Base-by-base conservation (phyloP, 2,888 invertebrate species). In the Drosophila monieri region DNA sequence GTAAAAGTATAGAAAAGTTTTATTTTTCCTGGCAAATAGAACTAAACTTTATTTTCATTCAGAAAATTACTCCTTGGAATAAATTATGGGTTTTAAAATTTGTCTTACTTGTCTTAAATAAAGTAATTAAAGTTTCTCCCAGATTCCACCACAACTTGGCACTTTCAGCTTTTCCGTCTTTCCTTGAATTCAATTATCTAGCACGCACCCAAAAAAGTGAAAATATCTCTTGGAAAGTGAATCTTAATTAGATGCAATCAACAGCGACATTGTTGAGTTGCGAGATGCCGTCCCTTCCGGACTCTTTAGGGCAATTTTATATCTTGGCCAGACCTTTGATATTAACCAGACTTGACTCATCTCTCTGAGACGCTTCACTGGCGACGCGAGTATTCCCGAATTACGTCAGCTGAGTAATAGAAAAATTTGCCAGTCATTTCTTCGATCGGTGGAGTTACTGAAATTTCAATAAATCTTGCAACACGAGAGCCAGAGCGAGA, bases 211-310 rank as follows among this genome's bases (percentile, higher is more conserved):
- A 37, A 54, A 54, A 68, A 69, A 69, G 68, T 70, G 71, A 71
- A 69, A 48, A 65, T 52, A 15, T 64, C 67, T 66, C 27, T 56
- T 41, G 51, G 74, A 68, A 86, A 83, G 75, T 77, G 84, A 80
- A 80, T 73, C 74, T 84, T 88, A 85, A 85, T 85, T 88, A 77
- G 83, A 88, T 87, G 76, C 76, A 85, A 80, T 84, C 80, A 80
- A 41, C 57, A 30, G 55, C 61, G 49, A 54, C 58, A 74, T 57
- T 67, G 61, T 61, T 47, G 47, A 43, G 52, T 32, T 41, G 47
- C 44, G 41, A 39, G 39, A 46, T 23, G 56, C 39, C 27, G 55
- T 51, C 47, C 30, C 49, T 57, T 56, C 73, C 73, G 55, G 67
- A 37, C 35, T 30, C 18, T 41, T 21, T 12, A 18, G 18, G 21